Evolutionary conservation across 2,888 invertebrate genomes (phyloP).

Genomic region (Hypsopygia costalis): DNA sequence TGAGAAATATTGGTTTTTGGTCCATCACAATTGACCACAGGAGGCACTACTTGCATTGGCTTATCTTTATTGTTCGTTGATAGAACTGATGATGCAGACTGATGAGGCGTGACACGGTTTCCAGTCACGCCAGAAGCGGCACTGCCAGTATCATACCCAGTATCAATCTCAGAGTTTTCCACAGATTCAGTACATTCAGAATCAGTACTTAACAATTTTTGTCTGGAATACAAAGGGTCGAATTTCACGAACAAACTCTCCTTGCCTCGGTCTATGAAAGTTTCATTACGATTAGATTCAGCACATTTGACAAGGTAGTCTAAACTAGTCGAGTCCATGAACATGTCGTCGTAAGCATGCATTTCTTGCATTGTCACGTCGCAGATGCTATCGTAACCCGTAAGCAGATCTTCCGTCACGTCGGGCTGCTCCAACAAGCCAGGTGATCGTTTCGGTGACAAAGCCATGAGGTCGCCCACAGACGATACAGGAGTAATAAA

Average conservation of each 20-base stretch:
- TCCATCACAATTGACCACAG: slow-evolving; percentile 51
- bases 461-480: slow-evolving; percentile 57
- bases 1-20: slow-evolving; percentile 31
- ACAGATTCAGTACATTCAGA: slow-evolving; percentile 34
- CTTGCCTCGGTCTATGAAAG: slow-evolving; percentile 61
- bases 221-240: slow-evolving; percentile 74
- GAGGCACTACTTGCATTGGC: slow-evolving; percentile 67
- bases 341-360: slow-evolving; percentile 62
- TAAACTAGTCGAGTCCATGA: slow-evolving; percentile 78
- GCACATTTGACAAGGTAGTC: slow-evolving; percentile 77
- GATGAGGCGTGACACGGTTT: slow-evolving; percentile 41
- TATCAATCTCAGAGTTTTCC: slow-evolving; percentile 52
- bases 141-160: slow-evolving; percentile 70
- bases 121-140: slow-evolving; percentile 52
- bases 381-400: slow-evolving; percentile 65
- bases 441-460: slow-evolving; percentile 49
- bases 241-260: slow-evolving; percentile 85
- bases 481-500: slow-evolving; percentile 61
- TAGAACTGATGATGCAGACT: slow-evolving; percentile 43
- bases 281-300: slow-evolving; percentile 53
- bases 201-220: slow-evolving; percentile 32
- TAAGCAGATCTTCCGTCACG: slow-evolving; percentile 57
- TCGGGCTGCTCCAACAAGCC: slow-evolving; percentile 35
- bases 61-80: slow-evolving; percentile 44
- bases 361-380: slow-evolving; percentile 69